Conservation (phyloP, 2,888 invertebrate species). For the Spilosoma lubricipeda region DNA sequence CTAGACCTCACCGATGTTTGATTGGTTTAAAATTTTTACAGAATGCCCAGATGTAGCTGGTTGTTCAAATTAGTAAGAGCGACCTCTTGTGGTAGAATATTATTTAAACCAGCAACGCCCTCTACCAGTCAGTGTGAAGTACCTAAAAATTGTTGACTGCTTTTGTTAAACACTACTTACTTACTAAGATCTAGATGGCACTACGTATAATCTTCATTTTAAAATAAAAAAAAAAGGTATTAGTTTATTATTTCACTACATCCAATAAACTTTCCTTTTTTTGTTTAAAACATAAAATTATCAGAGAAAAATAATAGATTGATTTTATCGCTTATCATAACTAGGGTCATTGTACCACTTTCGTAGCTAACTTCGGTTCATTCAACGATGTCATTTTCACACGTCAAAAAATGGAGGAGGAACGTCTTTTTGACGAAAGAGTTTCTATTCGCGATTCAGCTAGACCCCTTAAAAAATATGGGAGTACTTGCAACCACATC, state of each 20-base stretch:
- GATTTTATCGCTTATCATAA: conserved; percentile 21
- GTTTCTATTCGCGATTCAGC: conserved; percentile 94
- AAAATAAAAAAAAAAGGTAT: not conserved
- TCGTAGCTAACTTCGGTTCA: conserved; percentile 50
- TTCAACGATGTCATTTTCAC: conserved; percentile 42
- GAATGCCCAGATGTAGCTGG: conserved; percentile 14
- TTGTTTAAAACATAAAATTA: not conserved
- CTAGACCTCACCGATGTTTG: conserved; percentile 24
- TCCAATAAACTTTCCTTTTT: not conserved
- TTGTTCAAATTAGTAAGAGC: not conserved
- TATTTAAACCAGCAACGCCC: not conserved
- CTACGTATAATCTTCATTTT: not conserved
- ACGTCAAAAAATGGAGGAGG: conserved; percentile 89
- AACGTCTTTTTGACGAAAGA: conserved; percentile 93
- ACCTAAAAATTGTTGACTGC: not conserved
- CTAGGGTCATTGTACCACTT: conserved; percentile 36
- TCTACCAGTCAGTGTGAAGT: not conserved
- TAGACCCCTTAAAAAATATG: conserved; percentile 94
- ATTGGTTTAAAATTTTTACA: conserved; percentile 34
- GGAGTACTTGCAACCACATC: conserved; percentile 93
- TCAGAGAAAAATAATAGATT: not conserved
- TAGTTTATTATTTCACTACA: not conserved
- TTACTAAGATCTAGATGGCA: not conserved
- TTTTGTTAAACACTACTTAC: not conserved
- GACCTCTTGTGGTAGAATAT: conserved; percentile 29